Conservation (phyloP, 2,797 vertebrate genomes). For the Gymnoscopelus braueri region DNA sequence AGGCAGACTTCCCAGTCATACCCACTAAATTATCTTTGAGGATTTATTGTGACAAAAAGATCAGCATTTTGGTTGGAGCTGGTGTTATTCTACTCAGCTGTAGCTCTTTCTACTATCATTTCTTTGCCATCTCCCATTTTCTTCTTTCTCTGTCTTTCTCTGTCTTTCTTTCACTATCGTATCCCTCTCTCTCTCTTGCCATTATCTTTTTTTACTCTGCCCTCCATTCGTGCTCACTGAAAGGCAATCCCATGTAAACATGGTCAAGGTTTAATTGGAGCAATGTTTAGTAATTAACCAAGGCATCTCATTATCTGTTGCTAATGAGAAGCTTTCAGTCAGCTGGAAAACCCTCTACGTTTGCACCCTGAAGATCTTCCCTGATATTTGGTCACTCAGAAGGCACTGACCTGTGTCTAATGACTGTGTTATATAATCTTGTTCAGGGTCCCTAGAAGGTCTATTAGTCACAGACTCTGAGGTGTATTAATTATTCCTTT, state of each 20-base stretch:
- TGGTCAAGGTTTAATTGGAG: conserved; percentile 18
- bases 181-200: not conserved
- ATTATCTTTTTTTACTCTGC: not conserved
- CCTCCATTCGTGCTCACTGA: not conserved
- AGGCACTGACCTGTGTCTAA: conserved; percentile 43
- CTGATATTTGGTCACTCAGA: conserved; percentile 24
- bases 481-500: too few species aligned
- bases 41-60: too few species aligned
- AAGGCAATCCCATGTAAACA: conserved; percentile 24
- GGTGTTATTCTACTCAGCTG: too few species aligned
- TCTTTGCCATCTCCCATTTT: not conserved
- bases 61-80: too few species aligned
- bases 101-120: too few species aligned
- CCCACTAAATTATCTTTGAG: too few species aligned
- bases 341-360: conserved; percentile 19
- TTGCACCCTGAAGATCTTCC: conserved; percentile 20
- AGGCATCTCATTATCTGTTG: conserved; percentile 48
- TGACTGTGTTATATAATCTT: conserved; percentile 28
- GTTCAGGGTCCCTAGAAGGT: conserved; percentile 3
- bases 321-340: conserved; percentile 47
- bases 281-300: conserved; percentile 30
- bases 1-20: too few species aligned
- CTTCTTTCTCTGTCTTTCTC: not conserved
- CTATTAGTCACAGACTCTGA: not conserved
- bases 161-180: not conserved